phyloP scores from a whole-genome alignment of 2,113 vertebrate species.

The Paedocypris sp. region DNA sequence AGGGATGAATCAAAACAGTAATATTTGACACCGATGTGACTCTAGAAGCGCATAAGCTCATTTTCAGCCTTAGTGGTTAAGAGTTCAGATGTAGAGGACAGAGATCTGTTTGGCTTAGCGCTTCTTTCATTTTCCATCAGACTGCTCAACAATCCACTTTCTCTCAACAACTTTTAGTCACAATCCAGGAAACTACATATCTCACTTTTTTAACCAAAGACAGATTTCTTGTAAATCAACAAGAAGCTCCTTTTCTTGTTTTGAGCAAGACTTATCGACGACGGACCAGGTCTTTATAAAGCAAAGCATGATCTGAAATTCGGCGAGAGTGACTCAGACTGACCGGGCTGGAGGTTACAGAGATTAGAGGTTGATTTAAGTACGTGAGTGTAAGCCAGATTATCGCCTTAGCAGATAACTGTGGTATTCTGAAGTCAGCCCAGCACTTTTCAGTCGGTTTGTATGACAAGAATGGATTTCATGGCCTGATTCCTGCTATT shows the following conservation, averaged over 20 bases:
- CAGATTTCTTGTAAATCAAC: no score
- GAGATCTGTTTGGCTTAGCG: not conserved
- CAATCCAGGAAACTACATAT: no score
- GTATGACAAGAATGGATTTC: constrained; percentile 32
- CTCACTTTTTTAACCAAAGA: no score
- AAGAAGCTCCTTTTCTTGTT: no score
- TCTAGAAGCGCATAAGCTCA: not conserved
- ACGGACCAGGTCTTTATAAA: no score
- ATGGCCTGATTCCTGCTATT: no score
- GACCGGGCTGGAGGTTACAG: constrained; percentile 16
- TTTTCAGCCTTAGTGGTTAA: not conserved
- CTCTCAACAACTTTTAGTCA: not conserved
- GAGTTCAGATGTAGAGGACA: not conserved
- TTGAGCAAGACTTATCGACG: no score
- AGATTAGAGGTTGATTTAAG: constrained; percentile 50
- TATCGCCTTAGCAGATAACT: constrained; percentile 55
- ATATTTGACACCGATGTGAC: no score
- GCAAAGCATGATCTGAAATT: no score
- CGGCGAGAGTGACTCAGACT: not conserved
- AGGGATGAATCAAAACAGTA: no score
- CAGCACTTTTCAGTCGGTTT: constrained; percentile 25
- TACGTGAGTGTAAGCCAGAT: constrained; percentile 43
- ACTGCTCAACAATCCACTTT: not conserved
- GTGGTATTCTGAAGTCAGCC: constrained; percentile 34
- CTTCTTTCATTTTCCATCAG: not conserved